phyloP scores from a whole-genome alignment of 2,888 invertebrate species.

The Scaptomyza flava region DNA sequence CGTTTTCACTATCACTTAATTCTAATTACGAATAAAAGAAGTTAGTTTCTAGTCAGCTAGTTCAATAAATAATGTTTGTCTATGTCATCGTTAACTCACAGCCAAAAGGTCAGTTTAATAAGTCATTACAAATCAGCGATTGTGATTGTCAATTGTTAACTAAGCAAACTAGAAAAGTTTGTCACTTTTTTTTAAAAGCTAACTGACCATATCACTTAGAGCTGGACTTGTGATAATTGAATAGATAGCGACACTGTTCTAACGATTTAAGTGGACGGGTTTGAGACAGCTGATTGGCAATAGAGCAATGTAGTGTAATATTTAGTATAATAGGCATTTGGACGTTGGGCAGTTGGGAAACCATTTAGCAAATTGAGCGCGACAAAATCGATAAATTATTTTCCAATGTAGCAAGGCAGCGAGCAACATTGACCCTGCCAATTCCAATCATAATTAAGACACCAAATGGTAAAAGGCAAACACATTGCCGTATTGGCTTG shows the following conservation, averaged over 20 bases:
- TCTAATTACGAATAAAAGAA: background rate
- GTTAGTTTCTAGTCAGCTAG: background rate
- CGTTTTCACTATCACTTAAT: background rate
- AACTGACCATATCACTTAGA: background rate
- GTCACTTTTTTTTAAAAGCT: background rate
- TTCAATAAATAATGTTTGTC: background rate
- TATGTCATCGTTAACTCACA: background rate
- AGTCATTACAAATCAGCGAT: background rate
- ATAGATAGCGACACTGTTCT: background rate
- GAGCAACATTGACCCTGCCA: slow-evolving; percentile 13
- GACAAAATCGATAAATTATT: slow-evolving; percentile 60
- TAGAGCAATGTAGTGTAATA: background rate
- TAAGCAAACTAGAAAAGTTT: background rate
- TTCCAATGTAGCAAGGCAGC: slow-evolving; percentile 34
- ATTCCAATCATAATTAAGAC: slow-evolving; percentile 74
- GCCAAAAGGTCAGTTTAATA: background rate
- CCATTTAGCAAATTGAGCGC: slow-evolving; percentile 40
- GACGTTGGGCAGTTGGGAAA: slow-evolving; percentile 1
- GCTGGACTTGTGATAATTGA: background rate
- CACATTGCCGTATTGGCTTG: slow-evolving; percentile 60
- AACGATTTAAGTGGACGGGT: background rate
- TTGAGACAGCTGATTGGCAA: background rate
- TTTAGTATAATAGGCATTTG: slow-evolving; percentile 5
- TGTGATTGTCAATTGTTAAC: background rate
- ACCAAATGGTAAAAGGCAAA: slow-evolving; percentile 58